These are phyloP conservation scores for Scaptomyza caliginosa DNA, from an alignment of 2,888 invertebrate genomes.

Conservation along the genomic window DNA sequence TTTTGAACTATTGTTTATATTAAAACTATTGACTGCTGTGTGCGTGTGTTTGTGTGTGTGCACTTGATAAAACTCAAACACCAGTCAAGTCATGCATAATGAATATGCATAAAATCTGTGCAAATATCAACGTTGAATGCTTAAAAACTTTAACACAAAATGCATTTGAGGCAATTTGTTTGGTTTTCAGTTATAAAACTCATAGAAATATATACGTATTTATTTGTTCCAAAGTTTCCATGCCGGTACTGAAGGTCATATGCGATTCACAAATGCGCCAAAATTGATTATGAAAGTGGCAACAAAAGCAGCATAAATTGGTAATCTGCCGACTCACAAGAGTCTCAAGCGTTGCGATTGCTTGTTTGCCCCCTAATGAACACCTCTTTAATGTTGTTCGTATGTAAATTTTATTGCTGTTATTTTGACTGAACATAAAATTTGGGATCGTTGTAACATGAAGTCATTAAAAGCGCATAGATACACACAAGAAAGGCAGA, in stretches of 20 bases:
- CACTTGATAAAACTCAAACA: constrained; percentile 43
- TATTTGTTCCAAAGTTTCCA: constrained; percentile 12
- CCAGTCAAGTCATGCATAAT: constrained; percentile 54
- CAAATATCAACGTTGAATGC: constrained; percentile 47
- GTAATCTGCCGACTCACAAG: constrained; percentile 25
- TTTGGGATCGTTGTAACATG: constrained; percentile 41
- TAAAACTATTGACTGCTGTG: constrained; percentile 28
- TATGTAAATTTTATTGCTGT: constrained; percentile 66
- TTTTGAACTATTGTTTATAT: constrained; percentile 52
- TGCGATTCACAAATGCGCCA: constrained; percentile 29
- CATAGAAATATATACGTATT: constrained; percentile 14
- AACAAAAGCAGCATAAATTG: constrained; percentile 43
- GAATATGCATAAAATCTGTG: constrained; percentile 70
- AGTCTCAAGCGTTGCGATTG: constrained; percentile 8
- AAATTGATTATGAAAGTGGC: constrained; percentile 66
- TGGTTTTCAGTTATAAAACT: constrained; percentile 42
- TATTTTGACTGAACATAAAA: constrained; percentile 7
- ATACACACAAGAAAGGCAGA: no score
- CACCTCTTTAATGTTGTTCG: constrained; percentile 34
- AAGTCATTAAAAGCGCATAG: constrained; percentile 34
- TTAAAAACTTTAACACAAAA: constrained; percentile 45
- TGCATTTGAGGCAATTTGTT: constrained; percentile 66
- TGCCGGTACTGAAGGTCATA: constrained; percentile 67
- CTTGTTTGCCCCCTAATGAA: constrained; percentile 52
- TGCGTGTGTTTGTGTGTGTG: constrained; percentile 13